These are phyloP conservation scores for Trematocara nigrifrons DNA, from an alignment of 2,113 vertebrate species.

Conservation along the genomic window DNA sequence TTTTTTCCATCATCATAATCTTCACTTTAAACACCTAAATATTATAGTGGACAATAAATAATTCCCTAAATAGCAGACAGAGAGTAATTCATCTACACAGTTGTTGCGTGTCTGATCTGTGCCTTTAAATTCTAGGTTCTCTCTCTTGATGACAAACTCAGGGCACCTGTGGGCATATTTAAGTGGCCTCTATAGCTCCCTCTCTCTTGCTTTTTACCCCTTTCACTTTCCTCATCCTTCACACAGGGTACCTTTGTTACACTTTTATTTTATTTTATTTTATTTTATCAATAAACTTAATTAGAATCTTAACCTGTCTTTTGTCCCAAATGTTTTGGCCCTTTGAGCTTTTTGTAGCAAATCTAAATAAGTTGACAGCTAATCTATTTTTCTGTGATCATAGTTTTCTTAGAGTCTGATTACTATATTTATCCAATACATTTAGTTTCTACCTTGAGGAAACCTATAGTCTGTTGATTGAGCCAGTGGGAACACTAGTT, in stretches of 20 bases:
- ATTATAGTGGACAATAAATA: neutral
- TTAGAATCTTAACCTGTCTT: neutral
- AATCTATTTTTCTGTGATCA: neutral
- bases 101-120: neutral
- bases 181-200: neutral
- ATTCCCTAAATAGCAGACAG: neutral
- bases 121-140: neutral
- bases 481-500: neutral
- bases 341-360: neutral
- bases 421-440: neutral
- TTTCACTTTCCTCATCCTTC: neutral
- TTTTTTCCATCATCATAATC: neutral
- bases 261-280: neutral
- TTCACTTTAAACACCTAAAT: neutral
- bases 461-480: neutral
- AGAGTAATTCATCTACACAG: neutral
- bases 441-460: neutral
- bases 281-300: neutral
- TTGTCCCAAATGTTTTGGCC: neutral
- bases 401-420: neutral
- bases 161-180: neutral
- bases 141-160: neutral
- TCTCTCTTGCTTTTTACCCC: neutral
- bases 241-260: neutral
- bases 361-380: neutral